phyloP scores from a whole-genome alignment of 92 coral and sea anemone species.

The Umimayanthus kanabou region DNA sequence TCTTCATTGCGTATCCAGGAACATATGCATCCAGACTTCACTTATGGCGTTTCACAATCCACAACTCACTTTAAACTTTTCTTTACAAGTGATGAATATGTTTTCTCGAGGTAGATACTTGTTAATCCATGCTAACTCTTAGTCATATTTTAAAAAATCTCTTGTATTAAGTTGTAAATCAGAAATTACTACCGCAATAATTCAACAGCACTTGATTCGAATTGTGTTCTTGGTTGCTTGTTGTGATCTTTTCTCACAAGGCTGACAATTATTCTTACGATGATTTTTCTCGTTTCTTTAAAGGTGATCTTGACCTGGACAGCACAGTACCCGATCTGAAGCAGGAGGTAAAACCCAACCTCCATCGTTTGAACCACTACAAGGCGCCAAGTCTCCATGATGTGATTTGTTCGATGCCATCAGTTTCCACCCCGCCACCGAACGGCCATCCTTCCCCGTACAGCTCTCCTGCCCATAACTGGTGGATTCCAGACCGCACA shows the following conservation, averaged over 20 bases:
- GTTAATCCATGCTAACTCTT: background rate
- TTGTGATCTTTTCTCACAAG: slow-evolving; percentile 1
- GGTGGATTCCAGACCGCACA: slow-evolving; percentile 98
- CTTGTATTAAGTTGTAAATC: background rate
- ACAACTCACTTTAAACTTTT: slow-evolving; percentile 17
- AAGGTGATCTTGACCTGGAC: slow-evolving; percentile 97
- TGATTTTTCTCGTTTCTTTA: slow-evolving; percentile 48
- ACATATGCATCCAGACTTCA: background rate
- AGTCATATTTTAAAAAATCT: background rate
- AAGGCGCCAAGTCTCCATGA: slow-evolving; percentile 96
- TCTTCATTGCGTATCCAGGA: background rate
- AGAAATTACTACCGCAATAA: background rate
- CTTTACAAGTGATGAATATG: slow-evolving; percentile 29
- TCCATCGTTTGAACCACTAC: slow-evolving; percentile 90
- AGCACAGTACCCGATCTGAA: slow-evolving; percentile 94
- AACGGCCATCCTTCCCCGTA: slow-evolving; percentile 84
- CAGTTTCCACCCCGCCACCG: slow-evolving; percentile 92
- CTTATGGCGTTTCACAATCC: slow-evolving; percentile 29
- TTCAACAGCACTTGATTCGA: background rate
- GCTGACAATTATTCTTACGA: slow-evolving; percentile 23
- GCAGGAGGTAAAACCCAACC: slow-evolving; percentile 91
- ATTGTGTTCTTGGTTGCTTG: background rate
- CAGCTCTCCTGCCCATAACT: slow-evolving; percentile 96
- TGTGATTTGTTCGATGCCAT: slow-evolving; percentile 75
- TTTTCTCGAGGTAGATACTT: slow-evolving; percentile 20